A percentile compares a stretch with the other conserved stretches of the same genome.
These are phyloP conservation scores for Thamnaconus septentrionalis DNA, from an alignment of 2,113 vertebrate species.

Conservation along the genomic window DNA sequence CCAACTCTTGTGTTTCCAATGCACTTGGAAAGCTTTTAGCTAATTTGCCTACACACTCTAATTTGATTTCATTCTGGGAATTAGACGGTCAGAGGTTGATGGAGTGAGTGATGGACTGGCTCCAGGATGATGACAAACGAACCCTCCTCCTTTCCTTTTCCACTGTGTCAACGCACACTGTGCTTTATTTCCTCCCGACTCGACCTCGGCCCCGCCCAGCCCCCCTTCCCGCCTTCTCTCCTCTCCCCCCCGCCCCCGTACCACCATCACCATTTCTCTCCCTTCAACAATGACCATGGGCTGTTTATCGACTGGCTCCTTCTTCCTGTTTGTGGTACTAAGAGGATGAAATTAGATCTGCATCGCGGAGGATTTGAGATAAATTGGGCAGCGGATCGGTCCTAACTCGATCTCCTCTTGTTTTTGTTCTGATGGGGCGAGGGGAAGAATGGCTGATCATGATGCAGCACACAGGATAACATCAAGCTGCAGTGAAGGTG, in stretches of 20 bases:
- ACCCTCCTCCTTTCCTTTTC: constrained; percentile 27
- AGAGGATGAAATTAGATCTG: constrained; percentile 75
- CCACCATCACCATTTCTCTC: constrained; percentile 29
- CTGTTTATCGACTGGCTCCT: constrained; percentile 67
- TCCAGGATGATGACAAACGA: constrained; percentile 26
- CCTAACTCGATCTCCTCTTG: constrained; percentile 58
- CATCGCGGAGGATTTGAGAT: constrained; percentile 66
- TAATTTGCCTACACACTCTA: constrained; percentile 39
- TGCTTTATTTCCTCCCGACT: no score
- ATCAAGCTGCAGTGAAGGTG: constrained; percentile 10
- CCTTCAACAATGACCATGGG: constrained; percentile 47
- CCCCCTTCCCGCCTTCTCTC: not conserved
- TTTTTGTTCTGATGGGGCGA: constrained; percentile 28
- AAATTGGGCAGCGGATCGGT: constrained; percentile 68
- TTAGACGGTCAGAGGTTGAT: constrained; percentile 35
- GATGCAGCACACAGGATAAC: constrained; percentile 41
- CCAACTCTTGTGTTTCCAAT: constrained; percentile 34
- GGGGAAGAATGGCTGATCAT: constrained; percentile 16
- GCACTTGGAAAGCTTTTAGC: constrained; percentile 42
- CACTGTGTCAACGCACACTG: constrained; percentile 42
- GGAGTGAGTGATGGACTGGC: constrained; percentile 37
- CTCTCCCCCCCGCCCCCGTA: constrained; percentile 1
- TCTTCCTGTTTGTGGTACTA: constrained; percentile 72
- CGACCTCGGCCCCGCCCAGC: no score
- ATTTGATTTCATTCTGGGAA: constrained; percentile 35